These are phyloP conservation scores for Latrodectus geometricus DNA, from an alignment of 1,140 invertebrate species.

Conservation along the genomic window DNA sequence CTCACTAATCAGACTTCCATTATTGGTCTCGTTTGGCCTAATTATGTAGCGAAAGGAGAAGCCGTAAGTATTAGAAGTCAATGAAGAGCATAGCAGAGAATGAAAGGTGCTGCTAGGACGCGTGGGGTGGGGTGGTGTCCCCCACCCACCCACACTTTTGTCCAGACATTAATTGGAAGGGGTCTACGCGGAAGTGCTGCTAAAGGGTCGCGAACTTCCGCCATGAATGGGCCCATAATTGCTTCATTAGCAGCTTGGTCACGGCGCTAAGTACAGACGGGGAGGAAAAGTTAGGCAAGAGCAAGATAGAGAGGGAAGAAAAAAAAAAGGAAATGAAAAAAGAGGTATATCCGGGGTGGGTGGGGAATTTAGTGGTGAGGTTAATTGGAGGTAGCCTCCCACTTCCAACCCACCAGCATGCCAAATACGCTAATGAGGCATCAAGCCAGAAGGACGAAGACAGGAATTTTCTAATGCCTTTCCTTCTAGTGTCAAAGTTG, in stretches of 20 bases:
- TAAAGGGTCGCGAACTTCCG: slow-evolving; percentile 49
- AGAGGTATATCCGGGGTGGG: slow-evolving; percentile 26
- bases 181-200: slow-evolving; percentile 19
- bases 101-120: neutral
- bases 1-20: slow-evolving; percentile 50
- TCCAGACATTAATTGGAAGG: slow-evolving; percentile 56
- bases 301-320: neutral
- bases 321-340: slow-evolving; percentile 11
- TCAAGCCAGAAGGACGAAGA: slow-evolving; percentile 13
- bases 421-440: slow-evolving; percentile 60
- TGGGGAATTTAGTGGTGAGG: slow-evolving; percentile 56
- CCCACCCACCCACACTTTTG: slow-evolving; percentile 36
- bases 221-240: slow-evolving; percentile 51
- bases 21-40: slow-evolving; percentile 59
- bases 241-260: slow-evolving; percentile 57
- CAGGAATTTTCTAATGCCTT: neutral
- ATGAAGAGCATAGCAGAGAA: slow-evolving; percentile 3
- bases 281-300: neutral
- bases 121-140: slow-evolving; percentile 20
- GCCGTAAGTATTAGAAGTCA: slow-evolving; percentile 42
- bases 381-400: slow-evolving; percentile 47
- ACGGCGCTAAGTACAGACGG: neutral
- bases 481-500: slow-evolving; percentile 45
- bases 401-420: neutral
- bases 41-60: slow-evolving; percentile 48